A percentile compares a stretch with the other conserved stretches of the same genome.
Conservation (phyloP, 2,113 vertebrate genomes). For the Psilopsiagon aymara region DNA sequence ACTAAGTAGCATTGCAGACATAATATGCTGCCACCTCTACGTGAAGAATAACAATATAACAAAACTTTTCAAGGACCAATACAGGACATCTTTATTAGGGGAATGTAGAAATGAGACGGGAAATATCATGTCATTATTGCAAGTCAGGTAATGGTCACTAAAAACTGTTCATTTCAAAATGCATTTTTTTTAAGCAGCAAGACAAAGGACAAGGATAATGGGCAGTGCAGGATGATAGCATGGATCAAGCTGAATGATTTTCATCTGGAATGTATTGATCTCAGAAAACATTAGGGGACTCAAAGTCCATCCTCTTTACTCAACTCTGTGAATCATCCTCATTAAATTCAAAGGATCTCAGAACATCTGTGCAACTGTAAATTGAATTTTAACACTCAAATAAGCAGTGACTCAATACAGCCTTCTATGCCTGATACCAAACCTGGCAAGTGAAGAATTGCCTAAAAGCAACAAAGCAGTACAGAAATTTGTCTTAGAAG, state of each 20-base stretch:
- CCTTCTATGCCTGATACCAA: slow-evolving; percentile 46
- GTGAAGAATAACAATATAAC: not conserved
- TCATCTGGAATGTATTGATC: slow-evolving; percentile 70
- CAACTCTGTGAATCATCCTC: slow-evolving; percentile 82
- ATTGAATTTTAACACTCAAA: slow-evolving; percentile 69
- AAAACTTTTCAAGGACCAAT: not conserved
- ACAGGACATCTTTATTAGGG: not conserved
- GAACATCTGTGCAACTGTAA: slow-evolving; percentile 75
- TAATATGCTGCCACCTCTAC: not conserved
- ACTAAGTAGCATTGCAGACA: not conserved
- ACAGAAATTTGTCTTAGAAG: slow-evolving; percentile 7
- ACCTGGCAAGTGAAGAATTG: slow-evolving; percentile 22
- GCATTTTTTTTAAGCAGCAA: slow-evolving; percentile 23
- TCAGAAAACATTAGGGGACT: slow-evolving; percentile 59
- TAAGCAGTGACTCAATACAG: slow-evolving; percentile 49
- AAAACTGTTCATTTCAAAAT: slow-evolving; percentile 14
- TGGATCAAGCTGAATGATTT: slow-evolving; percentile 35
- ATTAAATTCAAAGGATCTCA: slow-evolving; percentile 78
- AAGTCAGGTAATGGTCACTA: slow-evolving; percentile 27
- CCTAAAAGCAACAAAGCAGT: not conserved
- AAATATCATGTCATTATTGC: slow-evolving; percentile 6
- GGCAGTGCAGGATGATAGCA: slow-evolving; percentile 17
- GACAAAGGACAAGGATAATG: slow-evolving; percentile 46
- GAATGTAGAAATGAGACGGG: not conserved
- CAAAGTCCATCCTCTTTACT: slow-evolving; percentile 73